Evolutionary conservation across 2,888 invertebrate genomes (phyloP).

Genomic region (Sarcophaga caerulescens): DNA sequence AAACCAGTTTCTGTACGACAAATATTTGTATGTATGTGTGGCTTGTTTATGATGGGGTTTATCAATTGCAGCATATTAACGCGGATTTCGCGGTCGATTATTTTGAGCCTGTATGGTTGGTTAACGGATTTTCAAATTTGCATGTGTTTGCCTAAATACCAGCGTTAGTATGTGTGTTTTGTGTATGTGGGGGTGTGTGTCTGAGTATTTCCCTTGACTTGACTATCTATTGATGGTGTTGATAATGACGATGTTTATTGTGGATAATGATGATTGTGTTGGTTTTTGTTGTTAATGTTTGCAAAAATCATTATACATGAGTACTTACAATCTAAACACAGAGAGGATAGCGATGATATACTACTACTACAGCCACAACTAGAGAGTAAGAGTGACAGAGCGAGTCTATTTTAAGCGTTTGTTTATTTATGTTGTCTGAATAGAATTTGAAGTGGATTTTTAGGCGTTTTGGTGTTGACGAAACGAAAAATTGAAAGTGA

Average conservation of each 20-base stretch:
- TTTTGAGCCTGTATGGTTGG: slow-evolving; percentile 71
- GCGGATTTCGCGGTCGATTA: slow-evolving; percentile 78
- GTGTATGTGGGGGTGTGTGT: neutral
- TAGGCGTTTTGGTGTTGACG: slow-evolving; percentile 42
- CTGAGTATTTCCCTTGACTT: slow-evolving; percentile 7
- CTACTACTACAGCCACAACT: neutral
- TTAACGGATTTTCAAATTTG: slow-evolving; percentile 67
- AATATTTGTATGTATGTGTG: slow-evolving; percentile 37
- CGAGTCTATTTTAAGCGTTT: slow-evolving; percentile 58
- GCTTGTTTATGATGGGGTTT: slow-evolving; percentile 53
- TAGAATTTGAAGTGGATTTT: slow-evolving; percentile 53
- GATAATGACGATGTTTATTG: slow-evolving; percentile 52
- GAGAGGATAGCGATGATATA: neutral
- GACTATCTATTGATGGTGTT: slow-evolving; percentile 62
- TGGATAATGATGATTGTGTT: slow-evolving; percentile 48
- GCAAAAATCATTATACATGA: slow-evolving; percentile 66
- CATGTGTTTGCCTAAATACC: slow-evolving; percentile 67
- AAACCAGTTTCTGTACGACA: slow-evolving; percentile 9
- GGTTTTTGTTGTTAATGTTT: slow-evolving; percentile 62
- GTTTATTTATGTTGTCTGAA: slow-evolving; percentile 55
- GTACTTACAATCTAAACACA: slow-evolving; percentile 37
- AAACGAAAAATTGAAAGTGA: neutral
- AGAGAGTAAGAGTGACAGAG: slow-evolving; percentile 12
- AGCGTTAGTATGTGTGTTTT: slow-evolving; percentile 48
- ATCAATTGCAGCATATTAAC: slow-evolving; percentile 75